Conservation (phyloP, 1,140 invertebrate genomes). For the Rhyzopertha dominica region DNA sequence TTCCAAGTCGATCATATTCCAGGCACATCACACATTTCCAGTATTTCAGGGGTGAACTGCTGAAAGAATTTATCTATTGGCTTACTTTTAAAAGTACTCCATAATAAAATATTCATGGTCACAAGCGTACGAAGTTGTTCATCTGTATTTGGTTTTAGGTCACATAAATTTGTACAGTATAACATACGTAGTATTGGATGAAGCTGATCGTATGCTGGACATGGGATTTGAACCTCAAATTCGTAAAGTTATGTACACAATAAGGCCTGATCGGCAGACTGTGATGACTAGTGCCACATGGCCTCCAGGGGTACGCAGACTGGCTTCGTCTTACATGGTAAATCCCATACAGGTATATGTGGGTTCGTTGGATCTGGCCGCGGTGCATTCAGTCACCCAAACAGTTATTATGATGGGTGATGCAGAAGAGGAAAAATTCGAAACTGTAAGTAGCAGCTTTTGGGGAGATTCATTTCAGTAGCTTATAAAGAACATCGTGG, state of each 20-base stretch:
- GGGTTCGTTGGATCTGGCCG: slow-evolving; percentile 78
- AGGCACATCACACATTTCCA: too few relatives aligned
- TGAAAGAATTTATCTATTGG: too few relatives aligned
- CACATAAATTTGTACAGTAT: slow-evolving; percentile 68
- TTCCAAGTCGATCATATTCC: too few relatives aligned
- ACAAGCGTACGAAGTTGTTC: too few relatives aligned
- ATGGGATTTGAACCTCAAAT: slow-evolving; percentile 81
- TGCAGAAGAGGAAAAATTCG: slow-evolving; percentile 66
- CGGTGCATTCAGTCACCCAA: slow-evolving; percentile 78
- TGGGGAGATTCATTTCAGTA: too few relatives aligned
- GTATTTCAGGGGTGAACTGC: too few relatives aligned
- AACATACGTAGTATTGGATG: slow-evolving; percentile 84
- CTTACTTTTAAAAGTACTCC: too few relatives aligned
- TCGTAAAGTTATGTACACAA: slow-evolving; percentile 60
- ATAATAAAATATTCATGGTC: too few relatives aligned
- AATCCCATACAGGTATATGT: slow-evolving; percentile 86
- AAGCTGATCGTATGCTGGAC: slow-evolving; percentile 96
- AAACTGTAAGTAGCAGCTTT: slow-evolving; percentile 51
- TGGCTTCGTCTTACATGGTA: slow-evolving; percentile 80
- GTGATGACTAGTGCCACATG: slow-evolving; percentile 73
- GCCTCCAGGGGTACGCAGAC: slow-evolving; percentile 73
- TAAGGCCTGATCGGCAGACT: slow-evolving; percentile 40
- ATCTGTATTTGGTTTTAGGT: slow-evolving; percentile 36
- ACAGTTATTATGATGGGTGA: slow-evolving; percentile 59
- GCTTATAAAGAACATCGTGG: too few relatives aligned